phyloP scores from a whole-genome alignment of 2,113 vertebrate species.

The Meleagris gallopavo region DNA sequence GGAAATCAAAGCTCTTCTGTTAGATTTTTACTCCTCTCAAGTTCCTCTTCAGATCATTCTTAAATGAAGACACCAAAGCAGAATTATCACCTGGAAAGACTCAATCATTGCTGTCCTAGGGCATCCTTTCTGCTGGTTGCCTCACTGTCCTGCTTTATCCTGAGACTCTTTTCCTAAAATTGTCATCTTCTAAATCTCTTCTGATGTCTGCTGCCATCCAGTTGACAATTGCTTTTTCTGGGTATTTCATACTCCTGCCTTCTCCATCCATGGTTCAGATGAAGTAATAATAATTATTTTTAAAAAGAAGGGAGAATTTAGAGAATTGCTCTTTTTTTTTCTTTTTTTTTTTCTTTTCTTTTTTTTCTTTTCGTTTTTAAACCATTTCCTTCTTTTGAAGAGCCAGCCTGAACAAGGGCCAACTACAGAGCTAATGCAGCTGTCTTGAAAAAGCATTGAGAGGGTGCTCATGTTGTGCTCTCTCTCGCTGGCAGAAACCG shows the following conservation, averaged over 20 bases:
- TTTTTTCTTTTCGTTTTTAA: neutral
- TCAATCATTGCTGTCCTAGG: neutral
- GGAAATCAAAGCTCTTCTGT: neutral
- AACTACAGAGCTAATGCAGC: neutral
- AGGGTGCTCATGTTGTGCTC: neutral
- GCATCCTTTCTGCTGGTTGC: neutral
- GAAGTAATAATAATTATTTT: neutral
- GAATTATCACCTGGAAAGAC: neutral
- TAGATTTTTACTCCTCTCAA: neutral
- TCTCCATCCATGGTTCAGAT: neutral
- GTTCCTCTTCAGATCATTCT: conserved; percentile 14
- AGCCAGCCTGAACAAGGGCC: neutral
- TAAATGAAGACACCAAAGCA: neutral
- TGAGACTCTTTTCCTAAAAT: conserved; percentile 13
- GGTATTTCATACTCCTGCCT: neutral
- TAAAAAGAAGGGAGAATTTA: neutral
- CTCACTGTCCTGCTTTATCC: neutral
- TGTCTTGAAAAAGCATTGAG: neutral
- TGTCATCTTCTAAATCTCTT: neutral
- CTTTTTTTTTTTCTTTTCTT: too few species aligned
- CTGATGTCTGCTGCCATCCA: neutral
- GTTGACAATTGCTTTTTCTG: neutral
- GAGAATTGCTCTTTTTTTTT: neutral
- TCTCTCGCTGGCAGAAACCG: neutral
- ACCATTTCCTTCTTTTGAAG: neutral